These are phyloP conservation scores for Poeciliopsis gracilis DNA, from an alignment of 2,797 vertebrate genomes.

Conservation along the genomic window DNA sequence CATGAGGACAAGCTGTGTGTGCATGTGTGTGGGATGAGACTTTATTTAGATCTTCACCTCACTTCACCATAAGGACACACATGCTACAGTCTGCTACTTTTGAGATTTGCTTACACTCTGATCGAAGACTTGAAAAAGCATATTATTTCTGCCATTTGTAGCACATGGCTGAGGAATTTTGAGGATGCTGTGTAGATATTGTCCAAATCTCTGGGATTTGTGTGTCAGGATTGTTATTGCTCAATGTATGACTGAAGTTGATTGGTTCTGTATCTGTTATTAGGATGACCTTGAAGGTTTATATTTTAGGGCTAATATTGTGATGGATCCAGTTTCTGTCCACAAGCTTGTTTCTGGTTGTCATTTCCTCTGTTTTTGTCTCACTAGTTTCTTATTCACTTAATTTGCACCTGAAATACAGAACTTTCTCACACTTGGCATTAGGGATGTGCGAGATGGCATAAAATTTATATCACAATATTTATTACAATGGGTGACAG, in stretches of 20 bases:
- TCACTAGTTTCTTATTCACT: background rate
- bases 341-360: background rate
- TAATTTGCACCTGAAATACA: background rate
- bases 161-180: background rate
- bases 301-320: background rate
- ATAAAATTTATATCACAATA: too few relatives aligned
- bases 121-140: background rate
- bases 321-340: background rate
- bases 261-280: too few relatives aligned
- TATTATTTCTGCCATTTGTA: background rate
- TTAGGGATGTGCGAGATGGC: background rate
- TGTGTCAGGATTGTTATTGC: background rate
- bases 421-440: background rate
- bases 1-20: constrained; percentile 26
- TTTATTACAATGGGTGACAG: too few relatives aligned
- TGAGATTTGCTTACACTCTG: background rate
- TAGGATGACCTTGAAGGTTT: background rate
- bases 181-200: background rate
- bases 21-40: background rate
- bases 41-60: background rate
- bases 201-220: background rate
- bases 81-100: background rate
- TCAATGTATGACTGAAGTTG: background rate
- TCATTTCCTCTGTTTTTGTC: background rate
- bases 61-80: background rate